phyloP scores from a whole-genome alignment of 2,888 invertebrate species.

The Allolobophora icterica region DNA sequence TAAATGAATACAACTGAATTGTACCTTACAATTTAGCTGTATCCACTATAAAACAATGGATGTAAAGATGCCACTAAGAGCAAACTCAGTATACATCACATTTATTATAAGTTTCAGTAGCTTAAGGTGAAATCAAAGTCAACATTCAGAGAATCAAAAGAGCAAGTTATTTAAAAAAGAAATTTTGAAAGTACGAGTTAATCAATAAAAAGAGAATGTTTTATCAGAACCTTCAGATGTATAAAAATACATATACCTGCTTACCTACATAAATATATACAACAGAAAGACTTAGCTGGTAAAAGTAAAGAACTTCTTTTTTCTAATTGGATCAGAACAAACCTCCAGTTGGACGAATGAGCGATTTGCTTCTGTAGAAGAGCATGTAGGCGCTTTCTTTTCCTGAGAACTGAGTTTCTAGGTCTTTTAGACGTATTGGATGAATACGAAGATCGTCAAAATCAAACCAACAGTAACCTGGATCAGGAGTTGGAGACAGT shows the following conservation, averaged over 20 bases:
- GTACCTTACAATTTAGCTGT: neutral
- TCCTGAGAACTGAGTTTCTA: constrained; percentile 63
- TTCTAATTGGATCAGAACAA: neutral
- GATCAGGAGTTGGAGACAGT: constrained; percentile 44
- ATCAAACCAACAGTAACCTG: constrained; percentile 62
- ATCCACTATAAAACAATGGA: neutral
- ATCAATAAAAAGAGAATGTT: neutral
- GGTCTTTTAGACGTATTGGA: constrained; percentile 57
- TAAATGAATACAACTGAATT: neutral
- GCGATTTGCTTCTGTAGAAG: constrained; percentile 58
- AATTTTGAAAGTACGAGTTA: neutral
- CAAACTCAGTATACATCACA: neutral
- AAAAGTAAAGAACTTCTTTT: neutral
- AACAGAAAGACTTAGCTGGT: neutral
- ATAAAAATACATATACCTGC: neutral
- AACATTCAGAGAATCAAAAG: neutral
- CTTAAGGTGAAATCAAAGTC: neutral
- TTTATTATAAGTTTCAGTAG: no score
- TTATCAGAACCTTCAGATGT: neutral
- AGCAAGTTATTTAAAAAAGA: neutral
- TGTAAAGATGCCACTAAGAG: neutral
- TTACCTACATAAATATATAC: neutral
- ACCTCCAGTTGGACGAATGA: neutral
- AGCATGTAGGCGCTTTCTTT: constrained; percentile 66
- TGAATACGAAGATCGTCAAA: constrained; percentile 63